A percentile compares a stretch with the other conserved stretches of the same genome.
phyloP scores from a whole-genome alignment of 2,888 invertebrate genomes.

The Notodonta ziczac region DNA sequence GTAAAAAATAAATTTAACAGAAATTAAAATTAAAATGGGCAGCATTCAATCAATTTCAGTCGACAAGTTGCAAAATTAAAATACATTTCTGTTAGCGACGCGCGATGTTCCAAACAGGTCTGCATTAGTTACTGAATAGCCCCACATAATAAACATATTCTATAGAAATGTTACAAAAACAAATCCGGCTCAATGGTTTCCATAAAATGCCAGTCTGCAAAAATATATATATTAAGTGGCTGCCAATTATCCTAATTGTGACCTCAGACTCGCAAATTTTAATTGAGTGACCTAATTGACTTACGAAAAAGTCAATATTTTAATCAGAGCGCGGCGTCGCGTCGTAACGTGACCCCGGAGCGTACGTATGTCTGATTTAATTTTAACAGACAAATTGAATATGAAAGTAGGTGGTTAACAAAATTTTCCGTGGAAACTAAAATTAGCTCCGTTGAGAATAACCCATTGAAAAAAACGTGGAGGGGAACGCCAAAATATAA shows the following conservation, averaged over 20 bases:
- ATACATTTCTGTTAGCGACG: too few relatives aligned
- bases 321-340: conserved; percentile 14
- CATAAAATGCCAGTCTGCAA: not conserved
- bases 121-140: too few relatives aligned
- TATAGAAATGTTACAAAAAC: not conserved
- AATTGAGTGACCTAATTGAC: conserved; percentile 21
- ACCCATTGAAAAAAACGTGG: conserved; percentile 40
- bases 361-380: conserved; percentile 15
- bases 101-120: too few relatives aligned
- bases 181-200: not conserved
- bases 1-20: not conserved
- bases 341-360: conserved; percentile 6
- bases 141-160: not conserved
- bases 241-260: conserved; percentile 17
- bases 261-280: conserved; percentile 10
- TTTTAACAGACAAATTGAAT: conserved; percentile 24
- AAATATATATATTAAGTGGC: not conserved
- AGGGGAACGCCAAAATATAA: conserved; percentile 58
- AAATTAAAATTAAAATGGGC: too few relatives aligned
- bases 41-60: too few relatives aligned
- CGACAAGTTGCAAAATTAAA: too few relatives aligned
- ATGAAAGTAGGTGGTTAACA: conserved; percentile 13
- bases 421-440: conserved; percentile 21
- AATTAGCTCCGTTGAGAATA: conserved; percentile 37
- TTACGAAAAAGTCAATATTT: conserved; percentile 17